Evolutionary conservation across 1,140 invertebrate genomes (phyloP).

Genomic region (Phortica variegata): DNA sequence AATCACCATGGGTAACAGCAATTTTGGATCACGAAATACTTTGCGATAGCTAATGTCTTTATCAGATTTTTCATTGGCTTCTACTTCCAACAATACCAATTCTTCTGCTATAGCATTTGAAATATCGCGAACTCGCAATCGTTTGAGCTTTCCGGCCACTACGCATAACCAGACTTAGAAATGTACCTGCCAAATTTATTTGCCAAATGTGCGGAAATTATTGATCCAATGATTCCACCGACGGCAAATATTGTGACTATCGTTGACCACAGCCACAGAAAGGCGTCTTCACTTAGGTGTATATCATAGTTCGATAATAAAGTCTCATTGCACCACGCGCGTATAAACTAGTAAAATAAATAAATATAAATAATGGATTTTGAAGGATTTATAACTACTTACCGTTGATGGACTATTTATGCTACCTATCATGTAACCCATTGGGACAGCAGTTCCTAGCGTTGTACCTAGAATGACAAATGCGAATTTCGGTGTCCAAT

Average conservation of each 20-base stretch:
- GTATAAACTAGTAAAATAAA: constrained; percentile 67
- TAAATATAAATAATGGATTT: background rate
- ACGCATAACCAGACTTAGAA: constrained; percentile 77
- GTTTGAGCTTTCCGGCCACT: constrained; percentile 62
- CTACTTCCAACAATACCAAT: constrained; percentile 44
- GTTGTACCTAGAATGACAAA: constrained; percentile 61
- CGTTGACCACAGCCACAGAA: constrained; percentile 73
- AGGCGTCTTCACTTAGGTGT: constrained; percentile 53
- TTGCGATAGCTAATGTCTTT: constrained; percentile 61
- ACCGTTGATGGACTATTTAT: constrained; percentile 66
- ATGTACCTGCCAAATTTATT: constrained; percentile 72
- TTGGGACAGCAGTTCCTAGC: constrained; percentile 77
- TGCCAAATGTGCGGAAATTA: constrained; percentile 71
- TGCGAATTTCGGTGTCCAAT: constrained; percentile 26
- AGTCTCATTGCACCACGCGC: constrained; percentile 70
- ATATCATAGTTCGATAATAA: constrained; percentile 62
- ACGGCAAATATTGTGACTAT: constrained; percentile 78
- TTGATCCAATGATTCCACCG: constrained; percentile 74
- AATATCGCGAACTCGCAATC: constrained; percentile 22
- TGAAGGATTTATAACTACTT: too few relatives aligned
- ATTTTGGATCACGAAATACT: constrained; percentile 19
- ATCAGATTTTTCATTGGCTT: constrained; percentile 26
- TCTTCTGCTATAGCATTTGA: constrained; percentile 53
- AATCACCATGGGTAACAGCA: constrained; percentile 66
- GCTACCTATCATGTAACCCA: constrained; percentile 86